These are phyloP conservation scores for Brachionus manjavacas DNA, from an alignment of 1,140 invertebrate species.

Conservation along the genomic window DNA sequence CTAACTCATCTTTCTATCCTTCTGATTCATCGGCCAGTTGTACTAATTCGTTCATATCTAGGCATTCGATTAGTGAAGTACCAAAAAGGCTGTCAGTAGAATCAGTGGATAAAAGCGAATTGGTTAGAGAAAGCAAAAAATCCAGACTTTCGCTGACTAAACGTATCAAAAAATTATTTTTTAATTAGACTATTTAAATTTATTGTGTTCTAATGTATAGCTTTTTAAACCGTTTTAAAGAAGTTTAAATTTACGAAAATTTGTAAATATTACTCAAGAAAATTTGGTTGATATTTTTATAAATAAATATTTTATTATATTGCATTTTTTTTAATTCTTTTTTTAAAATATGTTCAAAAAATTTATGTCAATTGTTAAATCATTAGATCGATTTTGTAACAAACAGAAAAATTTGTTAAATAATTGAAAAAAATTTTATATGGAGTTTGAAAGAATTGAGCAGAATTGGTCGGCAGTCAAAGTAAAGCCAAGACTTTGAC, in stretches of 20 bases:
- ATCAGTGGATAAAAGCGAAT: neutral
- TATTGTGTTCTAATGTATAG: neutral
- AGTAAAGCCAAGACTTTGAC: too few species aligned
- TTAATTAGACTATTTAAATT: neutral
- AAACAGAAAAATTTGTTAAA: too few species aligned
- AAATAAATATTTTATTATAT: neutral
- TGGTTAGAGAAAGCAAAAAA: neutral
- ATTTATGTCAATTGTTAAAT: too few species aligned
- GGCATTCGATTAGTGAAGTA: neutral
- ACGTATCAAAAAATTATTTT: neutral
- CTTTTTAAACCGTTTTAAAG: neutral
- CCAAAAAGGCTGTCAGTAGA: neutral
- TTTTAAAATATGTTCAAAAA: too few species aligned
- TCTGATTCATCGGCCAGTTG: neutral
- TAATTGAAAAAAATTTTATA: too few species aligned
- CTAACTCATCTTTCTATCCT: neutral
- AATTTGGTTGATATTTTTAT: neutral
- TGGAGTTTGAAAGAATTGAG: too few species aligned
- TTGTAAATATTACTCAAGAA: neutral
- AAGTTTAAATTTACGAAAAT: neutral
- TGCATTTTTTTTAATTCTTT: too few species aligned
- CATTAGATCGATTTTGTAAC: too few species aligned
- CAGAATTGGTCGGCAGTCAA: too few species aligned
- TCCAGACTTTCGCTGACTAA: neutral
- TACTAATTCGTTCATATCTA: neutral